Percentiles rank a stretch among this genome's conserved stretches.
These are phyloP conservation scores for Acromyrmex heyeri DNA, from an alignment of 1,140 invertebrate genomes.

Conservation along the genomic window DNA sequence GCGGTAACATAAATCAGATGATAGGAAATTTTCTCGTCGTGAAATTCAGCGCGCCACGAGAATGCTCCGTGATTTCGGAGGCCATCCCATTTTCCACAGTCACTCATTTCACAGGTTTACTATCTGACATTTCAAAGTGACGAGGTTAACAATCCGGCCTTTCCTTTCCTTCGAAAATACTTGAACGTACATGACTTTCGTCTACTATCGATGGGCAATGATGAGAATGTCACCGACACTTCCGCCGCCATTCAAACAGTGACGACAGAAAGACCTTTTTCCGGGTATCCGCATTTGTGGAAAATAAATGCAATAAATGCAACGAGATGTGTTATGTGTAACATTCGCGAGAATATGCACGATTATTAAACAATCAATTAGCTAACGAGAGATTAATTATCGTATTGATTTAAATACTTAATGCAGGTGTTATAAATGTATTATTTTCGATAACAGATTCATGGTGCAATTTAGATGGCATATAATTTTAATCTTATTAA, in stretches of 20 bases:
- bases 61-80: constrained; percentile 42
- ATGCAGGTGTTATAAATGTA: constrained; percentile 49
- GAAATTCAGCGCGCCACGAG: neutral
- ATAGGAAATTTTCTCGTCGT: constrained; percentile 40
- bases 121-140: constrained; percentile 43
- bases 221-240: constrained; percentile 17
- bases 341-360: neutral
- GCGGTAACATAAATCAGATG: constrained; percentile 58
- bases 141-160: constrained; percentile 12
- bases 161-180: constrained; percentile 15
- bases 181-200: constrained; percentile 26
- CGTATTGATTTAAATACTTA: constrained; percentile 49
- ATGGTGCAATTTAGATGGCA: constrained; percentile 29
- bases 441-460: constrained; percentile 54
- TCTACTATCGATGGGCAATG: neutral
- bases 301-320: constrained; percentile 10
- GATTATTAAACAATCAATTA: constrained; percentile 54
- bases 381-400: constrained; percentile 51
- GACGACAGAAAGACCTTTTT: neutral
- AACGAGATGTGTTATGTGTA: neutral
- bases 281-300: neutral
- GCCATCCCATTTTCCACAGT: constrained; percentile 28
- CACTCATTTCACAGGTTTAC: constrained; percentile 39
- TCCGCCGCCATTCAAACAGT: neutral
- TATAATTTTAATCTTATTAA: constrained; percentile 61